phyloP scores from a whole-genome alignment of 2,797 vertebrate genomes.

The Crocidura indochinensis region DNA sequence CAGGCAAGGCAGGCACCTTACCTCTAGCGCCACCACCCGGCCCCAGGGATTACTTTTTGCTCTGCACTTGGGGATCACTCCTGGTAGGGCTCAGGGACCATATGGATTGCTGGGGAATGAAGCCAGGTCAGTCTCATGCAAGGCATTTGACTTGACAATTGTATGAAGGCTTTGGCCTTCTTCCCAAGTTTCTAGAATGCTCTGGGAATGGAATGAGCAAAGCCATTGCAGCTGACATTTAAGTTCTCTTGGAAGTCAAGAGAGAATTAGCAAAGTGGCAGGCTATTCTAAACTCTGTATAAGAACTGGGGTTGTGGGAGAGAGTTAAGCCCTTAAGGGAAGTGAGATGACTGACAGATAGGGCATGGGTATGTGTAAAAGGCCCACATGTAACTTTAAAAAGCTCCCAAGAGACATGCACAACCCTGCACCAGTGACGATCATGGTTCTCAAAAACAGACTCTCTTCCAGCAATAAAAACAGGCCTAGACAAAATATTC shows the following conservation, averaged over 20 bases:
- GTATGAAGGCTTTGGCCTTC: neutral
- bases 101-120: too few species aligned
- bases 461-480: too few species aligned
- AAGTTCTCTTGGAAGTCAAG: neutral
- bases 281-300: constrained; percentile 25
- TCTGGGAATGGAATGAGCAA: constrained; percentile 9
- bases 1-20: too few species aligned
- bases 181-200: constrained; percentile 24
- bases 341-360: neutral
- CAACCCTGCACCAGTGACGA: neutral
- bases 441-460: constrained; percentile 24
- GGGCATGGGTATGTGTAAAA: neutral
- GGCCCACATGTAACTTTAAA: neutral
- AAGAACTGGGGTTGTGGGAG: neutral
- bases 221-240: neutral
- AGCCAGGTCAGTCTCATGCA: too few species aligned
- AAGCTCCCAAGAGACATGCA: neutral
- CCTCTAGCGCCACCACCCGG: too few species aligned
- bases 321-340: neutral
- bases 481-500: too few species aligned
- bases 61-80: too few species aligned
- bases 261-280: neutral
- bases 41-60: too few species aligned
- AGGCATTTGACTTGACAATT: neutral
- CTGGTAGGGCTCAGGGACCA: too few species aligned